A percentile compares a stretch with the other conserved stretches of the same genome.
phyloP scores from a whole-genome alignment of 1,140 invertebrate species.

The Calephelis nemesis region DNA sequence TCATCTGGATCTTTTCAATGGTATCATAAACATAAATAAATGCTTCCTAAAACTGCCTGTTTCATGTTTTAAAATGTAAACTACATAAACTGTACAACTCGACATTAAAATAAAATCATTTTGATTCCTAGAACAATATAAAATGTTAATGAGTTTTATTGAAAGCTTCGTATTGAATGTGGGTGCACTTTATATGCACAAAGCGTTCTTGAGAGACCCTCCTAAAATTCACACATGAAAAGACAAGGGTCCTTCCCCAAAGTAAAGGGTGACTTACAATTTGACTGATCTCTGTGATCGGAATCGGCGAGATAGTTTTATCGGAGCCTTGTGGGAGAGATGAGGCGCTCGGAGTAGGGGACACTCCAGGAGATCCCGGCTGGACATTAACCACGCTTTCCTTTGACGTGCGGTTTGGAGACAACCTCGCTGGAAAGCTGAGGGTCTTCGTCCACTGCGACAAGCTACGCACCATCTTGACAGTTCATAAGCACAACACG shows the following conservation, averaged over 20 bases:
- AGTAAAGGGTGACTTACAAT: slow-evolving; percentile 77
- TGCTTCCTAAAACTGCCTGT: no score
- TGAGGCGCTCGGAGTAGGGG: slow-evolving; percentile 75
- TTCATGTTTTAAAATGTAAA: background rate
- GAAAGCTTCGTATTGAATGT: slow-evolving; percentile 4
- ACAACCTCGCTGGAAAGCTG: slow-evolving; percentile 90
- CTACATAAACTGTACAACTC: background rate
- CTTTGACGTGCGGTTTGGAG: slow-evolving; percentile 87
- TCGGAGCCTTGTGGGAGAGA: slow-evolving; percentile 74
- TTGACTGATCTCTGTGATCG: slow-evolving; percentile 82
- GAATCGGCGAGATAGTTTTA: slow-evolving; percentile 76
- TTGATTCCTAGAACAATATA: background rate
- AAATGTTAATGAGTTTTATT: slow-evolving; percentile 13
- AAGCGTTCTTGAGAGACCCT: slow-evolving; percentile 23
- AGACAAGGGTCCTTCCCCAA: slow-evolving; percentile 32
- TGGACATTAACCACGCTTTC: slow-evolving; percentile 82
- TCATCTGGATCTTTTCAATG: background rate
- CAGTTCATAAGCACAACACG: slow-evolving; percentile 66
- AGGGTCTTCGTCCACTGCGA: slow-evolving; percentile 93
- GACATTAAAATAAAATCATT: slow-evolving; percentile 6
- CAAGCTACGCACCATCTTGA: slow-evolving; percentile 89
- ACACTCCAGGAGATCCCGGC: slow-evolving; percentile 67
- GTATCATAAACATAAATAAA: no score
- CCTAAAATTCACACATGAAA: slow-evolving; percentile 25
- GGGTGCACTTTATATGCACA: slow-evolving; percentile 26